Evolutionary conservation across 2,888 invertebrate genomes (phyloP).

Genomic region (Volucella inanis): DNA sequence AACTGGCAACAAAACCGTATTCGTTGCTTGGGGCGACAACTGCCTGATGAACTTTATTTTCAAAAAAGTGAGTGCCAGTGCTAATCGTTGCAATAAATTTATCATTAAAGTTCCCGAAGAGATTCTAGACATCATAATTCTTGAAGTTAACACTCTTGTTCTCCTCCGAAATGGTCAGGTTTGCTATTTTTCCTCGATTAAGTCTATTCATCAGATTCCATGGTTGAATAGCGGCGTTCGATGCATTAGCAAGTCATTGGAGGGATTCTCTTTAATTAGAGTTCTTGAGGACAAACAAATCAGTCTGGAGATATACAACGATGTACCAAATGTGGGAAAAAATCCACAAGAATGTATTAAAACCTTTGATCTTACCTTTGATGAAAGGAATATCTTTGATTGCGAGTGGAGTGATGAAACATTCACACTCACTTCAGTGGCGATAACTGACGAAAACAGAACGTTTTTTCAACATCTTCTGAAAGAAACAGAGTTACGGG

Average conservation of each 20-base stretch:
- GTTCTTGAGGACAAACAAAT: conserved; percentile 75
- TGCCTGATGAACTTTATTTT: conserved; percentile 81
- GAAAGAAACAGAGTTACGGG: conserved; percentile 61
- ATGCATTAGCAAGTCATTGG: conserved; percentile 76
- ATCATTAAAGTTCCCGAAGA: conserved; percentile 70
- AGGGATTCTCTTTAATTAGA: conserved; percentile 80
- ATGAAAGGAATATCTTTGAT: conserved; percentile 80
- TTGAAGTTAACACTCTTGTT: conserved; percentile 80
- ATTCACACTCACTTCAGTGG: conserved; percentile 77
- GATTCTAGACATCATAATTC: conserved; percentile 78
- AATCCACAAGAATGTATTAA: conserved; percentile 75
- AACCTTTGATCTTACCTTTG: conserved; percentile 80
- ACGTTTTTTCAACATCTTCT: conserved; percentile 78
- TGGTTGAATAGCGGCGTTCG: conserved; percentile 79
- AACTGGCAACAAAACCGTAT: conserved; percentile 79
- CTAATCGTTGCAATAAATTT: conserved; percentile 73
- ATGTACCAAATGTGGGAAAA: conserved; percentile 78
- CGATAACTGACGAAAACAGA: conserved; percentile 76
- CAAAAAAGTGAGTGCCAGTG: conserved; percentile 76
- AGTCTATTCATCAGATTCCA: conserved; percentile 78
- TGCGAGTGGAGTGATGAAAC: conserved; percentile 79
- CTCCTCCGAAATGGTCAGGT: conserved; percentile 79
- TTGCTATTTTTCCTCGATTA: conserved; percentile 81
- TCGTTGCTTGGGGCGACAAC: conserved; percentile 81
- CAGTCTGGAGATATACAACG: conserved; percentile 78